phyloP scores from a whole-genome alignment of 1,140 invertebrate genomes.

The Tribolium madens region DNA sequence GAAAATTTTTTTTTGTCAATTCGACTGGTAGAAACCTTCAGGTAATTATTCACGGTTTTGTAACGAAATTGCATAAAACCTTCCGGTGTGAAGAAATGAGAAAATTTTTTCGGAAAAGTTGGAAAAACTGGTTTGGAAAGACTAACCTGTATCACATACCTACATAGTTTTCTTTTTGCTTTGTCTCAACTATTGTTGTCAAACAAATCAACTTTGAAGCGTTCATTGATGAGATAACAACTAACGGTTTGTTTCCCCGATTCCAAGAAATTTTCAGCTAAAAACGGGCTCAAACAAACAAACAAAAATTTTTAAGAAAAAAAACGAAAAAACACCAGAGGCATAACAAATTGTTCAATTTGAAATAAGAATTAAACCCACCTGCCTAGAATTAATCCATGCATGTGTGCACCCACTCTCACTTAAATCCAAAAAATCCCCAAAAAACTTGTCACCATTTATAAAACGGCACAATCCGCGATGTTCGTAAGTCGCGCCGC shows the following conservation, averaged over 20 bases:
- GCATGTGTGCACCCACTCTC: slow-evolving; percentile 37
- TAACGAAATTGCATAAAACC: slow-evolving; percentile 13
- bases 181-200: slow-evolving; percentile 2
- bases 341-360: neutral
- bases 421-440: neutral
- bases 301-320: neutral
- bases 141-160: slow-evolving; percentile 30
- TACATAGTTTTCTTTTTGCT: slow-evolving; percentile 11
- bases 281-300: neutral
- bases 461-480: slow-evolving; percentile 10
- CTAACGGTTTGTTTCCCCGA: neutral
- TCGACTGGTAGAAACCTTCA: neutral
- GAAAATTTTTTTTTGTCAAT: slow-evolving; percentile 19
- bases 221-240: neutral
- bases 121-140: slow-evolving; percentile 16
- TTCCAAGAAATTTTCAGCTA: neutral
- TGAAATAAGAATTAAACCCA: slow-evolving; percentile 12
- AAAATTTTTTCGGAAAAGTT: slow-evolving; percentile 1
- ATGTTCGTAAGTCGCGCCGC: slow-evolving; percentile 40
- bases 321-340: neutral
- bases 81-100: neutral
- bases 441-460: neutral
- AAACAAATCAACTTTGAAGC: neutral
- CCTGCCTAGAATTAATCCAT: slow-evolving; percentile 47
- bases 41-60: slow-evolving; percentile 22